Base-by-base conservation (phyloP, 2,888 invertebrate species). In the Orthosia gracilis region DNA sequence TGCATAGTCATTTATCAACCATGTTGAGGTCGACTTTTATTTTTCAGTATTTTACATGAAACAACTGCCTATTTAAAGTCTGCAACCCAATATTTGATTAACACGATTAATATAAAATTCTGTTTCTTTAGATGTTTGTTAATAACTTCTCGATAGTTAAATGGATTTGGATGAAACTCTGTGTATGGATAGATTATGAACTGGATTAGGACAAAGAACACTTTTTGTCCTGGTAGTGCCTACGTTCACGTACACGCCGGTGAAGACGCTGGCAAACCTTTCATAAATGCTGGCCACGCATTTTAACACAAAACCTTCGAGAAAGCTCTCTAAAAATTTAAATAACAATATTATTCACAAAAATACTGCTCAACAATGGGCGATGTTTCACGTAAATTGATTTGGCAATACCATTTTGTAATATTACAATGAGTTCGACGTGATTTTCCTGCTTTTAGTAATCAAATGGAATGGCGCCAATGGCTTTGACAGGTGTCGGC, bases 401-500 rank as follows among this genome's bases (percentile, higher is more conserved):
- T 78, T 75, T 73, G 70, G 21, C 79, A 65, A 74, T 77, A 58
- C 76, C 61, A 68, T 79, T 85, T 81, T 81, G 81, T 84, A 76
- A 66, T 81, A 84, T 74, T 73, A 77, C 84, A 85, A 81, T 81
- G 68, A 81, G 66, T 52, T 59, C 40, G 62, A 69, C 73, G 81
- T 84, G 74, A 86, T 86, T 86, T 86, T 73, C 86, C 75, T 79
- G 85, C 68, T 74, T 85, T 82, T 82, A 54, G 80, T 86, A 86
- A 86, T 85, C 78, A 86, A 78, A 84, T 69, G 82, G 76, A 82
- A 78, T 82, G 66, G 85, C 86, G 78, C 72, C 82, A 79, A 78
- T 85, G 85, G 62, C 69, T 74, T 85, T 85, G 86, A 86, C 85
- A 85, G 87, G 80, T 85, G 86, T 82, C 85, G 73, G 82, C 86